Base-by-base conservation (phyloP, 2,113 vertebrate species). In the human region DNA sequence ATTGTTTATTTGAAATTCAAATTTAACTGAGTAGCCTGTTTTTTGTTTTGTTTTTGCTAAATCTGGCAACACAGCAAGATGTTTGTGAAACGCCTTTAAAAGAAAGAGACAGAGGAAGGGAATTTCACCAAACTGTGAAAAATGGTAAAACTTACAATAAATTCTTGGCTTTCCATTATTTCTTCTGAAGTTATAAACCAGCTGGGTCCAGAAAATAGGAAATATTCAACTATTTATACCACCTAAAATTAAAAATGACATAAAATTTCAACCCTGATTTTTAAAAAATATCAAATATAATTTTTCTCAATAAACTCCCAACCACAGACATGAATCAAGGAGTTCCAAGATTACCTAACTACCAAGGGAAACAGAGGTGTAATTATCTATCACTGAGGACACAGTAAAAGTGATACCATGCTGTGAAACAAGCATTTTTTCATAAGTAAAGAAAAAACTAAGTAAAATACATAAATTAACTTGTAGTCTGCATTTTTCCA, bases 131-230 rank as follows among this genome's bases (percentile, higher is more conserved):
- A 85, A 93, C 3, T 75, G 27, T 27, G 70, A 94, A 96, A 94
- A 79, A 45, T 64, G 48, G 13, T 73, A 93, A 81, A 10, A 96
- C 98, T 98, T 97, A 98, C 98, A 94, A 86, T 90, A 97, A 98
- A 98, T 89, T 98, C 98, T 90, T 97, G 92, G 57, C 20, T 95
- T 94, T 81, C 95, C 98, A 98, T 98, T 64, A 61, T 96, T 94
- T 75, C 75, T 96, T 90, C 76, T 85, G 14, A 93, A 95, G 22
- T 83, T 89, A 93, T 75, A 88, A 94, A 81, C 5, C 14, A 87
- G 30, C 78, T 27, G 52, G 27, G 35, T 89, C 48, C 83, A 96
- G 70, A 81, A 96, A 97, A 90, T 82, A 89, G 78, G 79, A 57
- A 43, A 45, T 89, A 73, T 80, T 88, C 64, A 94, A 88, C 1